Evolutionary conservation across 2,797 vertebrate genomes (phyloP).

Genomic region (Ctenochaetus hawaiiensis): DNA sequence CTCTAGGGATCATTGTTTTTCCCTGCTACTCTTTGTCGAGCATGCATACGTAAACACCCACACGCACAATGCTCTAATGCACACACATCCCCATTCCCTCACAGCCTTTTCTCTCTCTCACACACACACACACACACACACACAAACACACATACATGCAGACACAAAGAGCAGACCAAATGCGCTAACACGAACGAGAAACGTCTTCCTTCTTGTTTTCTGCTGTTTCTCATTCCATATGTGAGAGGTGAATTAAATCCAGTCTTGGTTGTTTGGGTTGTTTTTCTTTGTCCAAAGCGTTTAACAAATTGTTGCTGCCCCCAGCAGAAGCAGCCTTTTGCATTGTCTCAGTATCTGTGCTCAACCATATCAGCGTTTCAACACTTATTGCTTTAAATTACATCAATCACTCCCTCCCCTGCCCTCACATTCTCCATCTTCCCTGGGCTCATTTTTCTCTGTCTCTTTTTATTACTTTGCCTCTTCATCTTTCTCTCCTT

Average conservation of each 20-base stretch:
- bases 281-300: conserved; percentile 80
- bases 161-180: conserved; percentile 20
- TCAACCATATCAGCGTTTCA: conserved; percentile 83
- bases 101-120: conserved; percentile 3
- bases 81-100: conserved; percentile 1
- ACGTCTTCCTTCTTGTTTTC: conserved; percentile 50
- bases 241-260: conserved; percentile 78
- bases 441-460: conserved; percentile 84
- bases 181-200: background rate
- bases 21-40: conserved; percentile 18
- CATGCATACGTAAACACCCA: conserved; percentile 8
- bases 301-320: conserved; percentile 82
- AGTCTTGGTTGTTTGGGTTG: conserved; percentile 78
- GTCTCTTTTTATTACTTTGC: conserved; percentile 86
- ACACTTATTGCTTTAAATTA: conserved; percentile 91
- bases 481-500: conserved; percentile 84
- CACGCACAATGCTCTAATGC: conserved; percentile 8
- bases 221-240: conserved; percentile 67
- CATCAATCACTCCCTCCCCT: conserved; percentile 85
- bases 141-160: background rate
- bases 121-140: conserved; percentile 14
- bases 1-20: conserved; percentile 21
- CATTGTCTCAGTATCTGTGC: conserved; percentile 81
- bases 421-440: conserved; percentile 72
- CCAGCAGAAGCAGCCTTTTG: conserved; percentile 71